Base-by-base conservation (phyloP, 2,797 vertebrate genomes). In the Melanotaenia maccullochi region DNA sequence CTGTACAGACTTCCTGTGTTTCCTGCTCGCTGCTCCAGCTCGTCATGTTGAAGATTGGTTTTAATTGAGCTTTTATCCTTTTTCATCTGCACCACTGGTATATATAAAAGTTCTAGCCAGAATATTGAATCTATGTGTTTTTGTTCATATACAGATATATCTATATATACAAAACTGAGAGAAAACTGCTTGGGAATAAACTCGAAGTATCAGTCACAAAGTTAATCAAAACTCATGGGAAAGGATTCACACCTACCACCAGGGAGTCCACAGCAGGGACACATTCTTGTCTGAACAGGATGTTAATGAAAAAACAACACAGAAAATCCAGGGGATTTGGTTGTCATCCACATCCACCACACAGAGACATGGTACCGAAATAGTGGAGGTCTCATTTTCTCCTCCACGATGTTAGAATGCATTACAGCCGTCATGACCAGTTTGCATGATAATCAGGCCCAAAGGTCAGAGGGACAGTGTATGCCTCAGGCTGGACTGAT, bases 241-340 rank as follows among this genome's bases (percentile, higher is more conserved):
- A 88, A 84, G 65, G 79, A 88, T 90, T 92, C 85, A 90, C 92
- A 94, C 93, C 89, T 93, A 68, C 86, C 74, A 68, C 86, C 75
- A 85, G 59, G 71, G 82, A 88, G 87, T 86, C 87, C 89, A 84
- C 85, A 89, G 86, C 89, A 85, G 90, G 90, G 92, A 93, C 91
- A 91, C 90, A 94, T 94, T 94, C 91, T 88, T 93, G 85, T 86
- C 91, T 79, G 87, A 90, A 89, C 85, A 87, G 87, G 84, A 92
- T 84, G 85, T 92, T 94, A 95, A 95, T 95, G 93, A 95, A 95
- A 95, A 89, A 93, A 91, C 93, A 95, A 94, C 93, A 95, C 68
- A 79, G 89, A 89, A 88, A 94, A 94, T 93, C 93, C 93, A 47
- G 69, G 88, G 88, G 90, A 87, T 93, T 92, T 86, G 79, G 85